These are phyloP conservation scores for Coracopsis vasa DNA, from an alignment of 2,113 vertebrate genomes.

Conservation along the genomic window DNA sequence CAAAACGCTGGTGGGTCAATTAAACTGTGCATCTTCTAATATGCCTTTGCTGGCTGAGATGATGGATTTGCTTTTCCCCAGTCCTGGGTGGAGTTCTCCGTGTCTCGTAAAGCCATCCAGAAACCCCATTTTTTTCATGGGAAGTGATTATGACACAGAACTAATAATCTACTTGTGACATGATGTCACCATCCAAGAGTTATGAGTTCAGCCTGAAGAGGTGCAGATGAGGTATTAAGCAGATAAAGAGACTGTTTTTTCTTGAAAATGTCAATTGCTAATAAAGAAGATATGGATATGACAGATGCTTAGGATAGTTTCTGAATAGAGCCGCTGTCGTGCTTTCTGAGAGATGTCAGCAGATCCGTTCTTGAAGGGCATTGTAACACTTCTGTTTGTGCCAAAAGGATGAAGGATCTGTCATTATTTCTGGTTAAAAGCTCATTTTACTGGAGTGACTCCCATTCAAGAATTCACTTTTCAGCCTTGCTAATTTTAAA, in stretches of 20 bases:
- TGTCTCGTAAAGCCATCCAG: background rate
- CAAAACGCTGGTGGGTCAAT: background rate
- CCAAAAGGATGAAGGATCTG: conserved; percentile 48
- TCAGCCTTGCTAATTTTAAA: conserved; percentile 61
- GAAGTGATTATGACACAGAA: conserved; percentile 4
- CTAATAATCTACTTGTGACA: conserved; percentile 18
- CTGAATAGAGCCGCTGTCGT: background rate
- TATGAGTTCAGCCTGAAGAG: conserved; percentile 43
- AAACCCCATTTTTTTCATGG: background rate
- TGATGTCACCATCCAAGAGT: background rate
- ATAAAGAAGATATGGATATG: conserved; percentile 61
- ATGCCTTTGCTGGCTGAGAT: background rate
- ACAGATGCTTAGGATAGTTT: conserved; percentile 21
- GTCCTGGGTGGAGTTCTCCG: background rate
- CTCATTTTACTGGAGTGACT: conserved; percentile 50
- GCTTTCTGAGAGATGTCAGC: conserved; percentile 52
- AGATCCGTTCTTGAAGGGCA: conserved; percentile 53
- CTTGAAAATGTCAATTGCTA: conserved; percentile 64
- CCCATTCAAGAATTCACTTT: conserved; percentile 55
- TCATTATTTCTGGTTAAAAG: conserved; percentile 52
- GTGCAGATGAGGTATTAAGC: conserved; percentile 47
- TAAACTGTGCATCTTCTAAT: background rate
- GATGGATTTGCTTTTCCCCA: background rate
- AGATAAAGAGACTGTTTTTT: conserved; percentile 49
- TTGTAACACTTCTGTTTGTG: conserved; percentile 44